Percentiles rank a stretch among this genome's conserved stretches.
phyloP scores from a whole-genome alignment of 53 echinoderm and acorn worm species.

The Echinarachnius parma region DNA sequence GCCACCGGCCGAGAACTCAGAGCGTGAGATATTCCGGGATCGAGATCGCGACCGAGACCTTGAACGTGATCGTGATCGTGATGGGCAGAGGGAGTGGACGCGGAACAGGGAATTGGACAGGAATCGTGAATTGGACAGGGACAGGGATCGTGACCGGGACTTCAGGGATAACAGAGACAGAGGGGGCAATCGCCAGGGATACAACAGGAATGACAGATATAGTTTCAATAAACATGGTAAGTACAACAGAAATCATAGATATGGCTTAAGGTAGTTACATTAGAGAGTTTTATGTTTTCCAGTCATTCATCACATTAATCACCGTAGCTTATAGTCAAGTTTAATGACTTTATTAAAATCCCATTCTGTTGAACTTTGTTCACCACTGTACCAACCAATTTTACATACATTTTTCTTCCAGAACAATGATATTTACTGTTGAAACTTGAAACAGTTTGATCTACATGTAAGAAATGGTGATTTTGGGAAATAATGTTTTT shows the following conservation, averaged over 20 bases:
- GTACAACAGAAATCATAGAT: not conserved
- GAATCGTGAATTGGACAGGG: slow-evolving; percentile 33
- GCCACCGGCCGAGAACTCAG: slow-evolving; percentile 21
- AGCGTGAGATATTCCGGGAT: slow-evolving; percentile 40
- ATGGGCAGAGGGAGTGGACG: slow-evolving; percentile 24
- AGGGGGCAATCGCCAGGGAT: slow-evolving; percentile 31
- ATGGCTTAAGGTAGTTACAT: no score
- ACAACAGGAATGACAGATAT: slow-evolving; percentile 30
- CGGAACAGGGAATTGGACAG: slow-evolving; percentile 39
- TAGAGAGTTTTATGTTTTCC: no score
- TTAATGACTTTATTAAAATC: no score
- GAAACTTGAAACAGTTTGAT: no score
- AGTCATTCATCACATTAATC: no score
- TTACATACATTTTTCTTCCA: no score
- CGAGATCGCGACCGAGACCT: slow-evolving; percentile 33
- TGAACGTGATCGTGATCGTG: slow-evolving; percentile 12
- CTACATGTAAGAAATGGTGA: no score
- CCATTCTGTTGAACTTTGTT: no score
- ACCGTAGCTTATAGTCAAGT: no score
- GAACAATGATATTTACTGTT: no score
- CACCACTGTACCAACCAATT: no score
- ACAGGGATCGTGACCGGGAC: slow-evolving; percentile 45
- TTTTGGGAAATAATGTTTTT: no score
- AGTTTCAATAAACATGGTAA: not conserved
- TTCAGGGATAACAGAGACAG: slow-evolving; percentile 19